Evolutionary conservation across 2,888 invertebrate species (phyloP).

Genomic region (Deilephila porcellus): DNA sequence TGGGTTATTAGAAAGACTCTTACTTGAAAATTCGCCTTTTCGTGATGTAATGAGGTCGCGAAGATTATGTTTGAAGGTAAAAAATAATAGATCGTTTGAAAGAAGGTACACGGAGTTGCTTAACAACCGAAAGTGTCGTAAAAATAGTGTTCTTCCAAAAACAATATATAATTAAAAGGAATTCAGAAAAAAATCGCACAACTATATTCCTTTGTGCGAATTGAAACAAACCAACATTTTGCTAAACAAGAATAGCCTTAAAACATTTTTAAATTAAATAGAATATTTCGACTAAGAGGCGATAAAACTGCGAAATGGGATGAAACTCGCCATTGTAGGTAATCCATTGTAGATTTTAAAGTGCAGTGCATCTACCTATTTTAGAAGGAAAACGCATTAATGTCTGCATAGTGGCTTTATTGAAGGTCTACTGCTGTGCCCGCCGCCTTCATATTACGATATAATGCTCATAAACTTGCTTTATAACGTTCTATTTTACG

Average conservation of each 20-base stretch:
- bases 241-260: not conserved
- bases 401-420: slow-evolving; percentile 47
- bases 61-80: too few relatives aligned
- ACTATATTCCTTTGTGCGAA: not conserved
- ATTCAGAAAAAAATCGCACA: not conserved
- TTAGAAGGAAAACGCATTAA: slow-evolving; percentile 50
- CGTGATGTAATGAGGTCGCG: too few relatives aligned
- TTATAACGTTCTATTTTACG: slow-evolving; percentile 42
- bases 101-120: too few relatives aligned
- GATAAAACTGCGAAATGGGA: slow-evolving; percentile 19
- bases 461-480: slow-evolving; percentile 46
- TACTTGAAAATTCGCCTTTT: not conserved
- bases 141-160: too few relatives aligned
- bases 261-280: slow-evolving; percentile 10
- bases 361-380: slow-evolving; percentile 50
- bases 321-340: slow-evolving; percentile 23
- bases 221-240: not conserved
- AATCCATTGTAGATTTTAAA: slow-evolving; percentile 24
- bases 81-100: too few relatives aligned
- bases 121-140: too few relatives aligned
- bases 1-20: not conserved
- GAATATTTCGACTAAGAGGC: not conserved
- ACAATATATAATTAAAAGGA: too few relatives aligned
- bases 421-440: slow-evolving; percentile 58
- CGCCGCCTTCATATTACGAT: slow-evolving; percentile 59